Evolutionary conservation across 1,140 invertebrate species (phyloP), one percentile per base, ranked within the genome.

Genomic region (Pseudomyrmex concolor): DNA sequence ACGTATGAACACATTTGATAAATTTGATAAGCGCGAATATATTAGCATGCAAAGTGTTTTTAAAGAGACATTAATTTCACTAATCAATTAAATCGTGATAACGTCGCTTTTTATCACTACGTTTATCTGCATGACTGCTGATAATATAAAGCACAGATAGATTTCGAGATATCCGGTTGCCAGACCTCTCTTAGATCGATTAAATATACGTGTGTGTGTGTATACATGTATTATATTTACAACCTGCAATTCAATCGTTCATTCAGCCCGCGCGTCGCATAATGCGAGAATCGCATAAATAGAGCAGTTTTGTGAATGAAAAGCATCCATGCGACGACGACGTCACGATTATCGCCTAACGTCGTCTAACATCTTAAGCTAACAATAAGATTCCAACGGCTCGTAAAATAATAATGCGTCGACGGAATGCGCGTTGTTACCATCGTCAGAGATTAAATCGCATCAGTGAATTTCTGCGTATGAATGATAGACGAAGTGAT

Each of bases 281-380:
- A 76, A 76, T 76, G 48, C 70, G 51, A 10, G 19, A 70, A 50
- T 68, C 48, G 17, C 51, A 48, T 57, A 78, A 78, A 78, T 78
- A 55, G 51, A 22, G 43, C 51, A 25, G 54, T 59, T 70, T 78
- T 15, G 64, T 70, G 64, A 78, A 78, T 78, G 54, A 78, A 78
- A 78, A 78, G 10, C 17, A 8, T 77, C 13, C n/a, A 17, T 34
- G 34, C 34, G 34, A 7, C 34, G 34, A 10, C 74, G 17, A 12
- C 17, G 51, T 78, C 64, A 68, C 64, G 15, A 57, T 34, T 78
- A 57, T 57, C 50, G 8, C 4, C n/a, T 19, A 13, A 22, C 50
- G 19, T 68, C n/a, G 55, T 13, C 54, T 19, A 51, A 66, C 15
- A 76, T 77, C 63, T 57, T 34, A 5, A 17, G 13, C 17, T 34